phyloP scores from a whole-genome alignment of 2,113 vertebrate genomes.

The Cynopterus brachyotis region DNA sequence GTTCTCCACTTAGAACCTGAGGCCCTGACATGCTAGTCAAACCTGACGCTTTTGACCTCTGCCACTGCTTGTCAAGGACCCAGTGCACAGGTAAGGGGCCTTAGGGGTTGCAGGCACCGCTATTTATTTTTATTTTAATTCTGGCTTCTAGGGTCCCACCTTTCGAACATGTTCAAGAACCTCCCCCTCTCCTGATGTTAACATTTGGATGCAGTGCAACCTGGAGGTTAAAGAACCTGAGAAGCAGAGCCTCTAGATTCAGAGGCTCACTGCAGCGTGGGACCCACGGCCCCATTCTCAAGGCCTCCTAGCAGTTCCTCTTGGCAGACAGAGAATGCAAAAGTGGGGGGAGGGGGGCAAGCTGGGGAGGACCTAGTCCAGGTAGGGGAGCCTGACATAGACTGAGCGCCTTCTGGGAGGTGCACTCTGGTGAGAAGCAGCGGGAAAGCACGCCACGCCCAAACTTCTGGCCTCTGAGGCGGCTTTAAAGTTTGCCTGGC shows the following conservation, averaged over 20 bases:
- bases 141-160: not conserved
- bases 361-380: not conserved
- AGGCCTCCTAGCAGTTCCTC: not conserved
- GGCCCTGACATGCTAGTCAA: not conserved
- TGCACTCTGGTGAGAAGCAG: rapidly evolving
- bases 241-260: not conserved
- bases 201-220: conserved; percentile 21
- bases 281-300: not conserved
- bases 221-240: conserved; percentile 26
- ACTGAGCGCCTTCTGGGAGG: not conserved
- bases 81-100: not conserved
- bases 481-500: not conserved
- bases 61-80: not conserved
- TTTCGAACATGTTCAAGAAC: not conserved
- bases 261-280: not conserved
- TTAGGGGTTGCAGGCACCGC: not conserved
- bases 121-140: not conserved
- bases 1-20: not conserved
- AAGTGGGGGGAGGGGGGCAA: not conserved
- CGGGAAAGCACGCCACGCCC: not conserved
- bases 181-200: not conserved
- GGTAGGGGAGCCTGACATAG: not conserved
- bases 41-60: not conserved
- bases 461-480: not conserved
- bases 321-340: not conserved